Conservation (phyloP, 2,113 vertebrate species). For the Hystrix cristata region DNA sequence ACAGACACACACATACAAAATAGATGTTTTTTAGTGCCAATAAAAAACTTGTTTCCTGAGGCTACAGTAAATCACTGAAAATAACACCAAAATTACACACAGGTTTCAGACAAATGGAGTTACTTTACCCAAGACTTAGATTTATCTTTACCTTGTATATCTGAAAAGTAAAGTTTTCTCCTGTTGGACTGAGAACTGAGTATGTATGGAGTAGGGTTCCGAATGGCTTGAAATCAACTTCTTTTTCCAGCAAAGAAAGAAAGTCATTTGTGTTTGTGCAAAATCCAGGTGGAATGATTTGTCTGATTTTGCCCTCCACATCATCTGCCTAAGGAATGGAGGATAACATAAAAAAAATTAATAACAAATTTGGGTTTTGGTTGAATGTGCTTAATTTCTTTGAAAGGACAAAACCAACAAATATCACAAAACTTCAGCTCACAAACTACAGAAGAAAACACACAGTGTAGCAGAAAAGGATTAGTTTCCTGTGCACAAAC, state of each 20-base stretch:
- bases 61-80: slow-evolving; percentile 58
- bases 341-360: slow-evolving; percentile 62
- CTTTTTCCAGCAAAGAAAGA: slow-evolving; percentile 96
- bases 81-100: slow-evolving; percentile 45
- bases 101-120: slow-evolving; percentile 52
- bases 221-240: slow-evolving; percentile 97
- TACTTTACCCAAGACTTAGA: slow-evolving; percentile 57
- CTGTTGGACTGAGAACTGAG: slow-evolving; percentile 94
- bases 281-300: slow-evolving; percentile 96
- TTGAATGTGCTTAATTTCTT: slow-evolving; percentile 47
- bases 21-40: slow-evolving; percentile 54
- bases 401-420: slow-evolving; percentile 52
- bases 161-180: slow-evolving; percentile 94
- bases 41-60: slow-evolving; percentile 58
- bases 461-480: background rate
- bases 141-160: slow-evolving; percentile 94
- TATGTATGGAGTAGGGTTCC: slow-evolving; percentile 95
- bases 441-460: slow-evolving; percentile 49
- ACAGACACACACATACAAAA: slow-evolving; percentile 66
- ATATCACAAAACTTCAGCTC: slow-evolving; percentile 44
- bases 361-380: slow-evolving; percentile 51
- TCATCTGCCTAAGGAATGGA: slow-evolving; percentile 93
- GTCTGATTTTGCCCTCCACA: slow-evolving; percentile 96
- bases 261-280: slow-evolving; percentile 96
- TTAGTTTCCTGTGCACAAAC: slow-evolving; percentile 14